phyloP scores from a whole-genome alignment of 35 echinoderm and acorn worm species.

The Lytechinus variegatus region DNA sequence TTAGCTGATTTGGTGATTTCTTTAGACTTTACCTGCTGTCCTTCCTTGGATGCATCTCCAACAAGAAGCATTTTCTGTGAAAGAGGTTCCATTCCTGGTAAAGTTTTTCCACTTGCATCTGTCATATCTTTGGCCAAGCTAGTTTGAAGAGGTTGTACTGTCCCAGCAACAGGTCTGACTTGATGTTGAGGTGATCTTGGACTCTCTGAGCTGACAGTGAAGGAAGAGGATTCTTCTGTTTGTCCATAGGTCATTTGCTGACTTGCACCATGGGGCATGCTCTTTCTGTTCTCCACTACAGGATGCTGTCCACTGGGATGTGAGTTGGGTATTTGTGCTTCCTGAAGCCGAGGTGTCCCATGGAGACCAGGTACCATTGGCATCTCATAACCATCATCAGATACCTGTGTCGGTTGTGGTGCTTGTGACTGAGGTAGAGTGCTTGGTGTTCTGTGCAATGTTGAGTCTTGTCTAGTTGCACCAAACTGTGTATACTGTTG shows the following conservation, averaged over 20 bases:
- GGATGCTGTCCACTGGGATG: neutral
- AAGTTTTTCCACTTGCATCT: neutral
- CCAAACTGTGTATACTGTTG: neutral
- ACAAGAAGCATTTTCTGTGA: neutral
- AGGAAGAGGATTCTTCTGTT: neutral
- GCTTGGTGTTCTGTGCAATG: neutral
- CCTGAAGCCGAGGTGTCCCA: neutral
- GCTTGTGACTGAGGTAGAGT: constrained; percentile 21
- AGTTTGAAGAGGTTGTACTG: neutral
- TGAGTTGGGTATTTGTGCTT: neutral
- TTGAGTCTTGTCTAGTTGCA: neutral
- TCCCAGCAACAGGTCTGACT: neutral
- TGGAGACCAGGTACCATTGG: neutral
- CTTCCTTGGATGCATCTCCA: neutral
- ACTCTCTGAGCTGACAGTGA: constrained; percentile 18
- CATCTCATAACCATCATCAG: neutral
- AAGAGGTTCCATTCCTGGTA: neutral
- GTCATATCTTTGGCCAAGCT: neutral
- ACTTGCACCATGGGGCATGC: neutral
- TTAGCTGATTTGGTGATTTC: neutral
- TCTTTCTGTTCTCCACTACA: neutral
- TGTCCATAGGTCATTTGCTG: neutral
- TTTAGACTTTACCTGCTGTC: neutral
- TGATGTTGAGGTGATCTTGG: neutral
- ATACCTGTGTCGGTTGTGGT: neutral